These are phyloP conservation scores for Vesta saturnalis DNA, from an alignment of 2,888 invertebrate genomes.

Conservation along the genomic window DNA sequence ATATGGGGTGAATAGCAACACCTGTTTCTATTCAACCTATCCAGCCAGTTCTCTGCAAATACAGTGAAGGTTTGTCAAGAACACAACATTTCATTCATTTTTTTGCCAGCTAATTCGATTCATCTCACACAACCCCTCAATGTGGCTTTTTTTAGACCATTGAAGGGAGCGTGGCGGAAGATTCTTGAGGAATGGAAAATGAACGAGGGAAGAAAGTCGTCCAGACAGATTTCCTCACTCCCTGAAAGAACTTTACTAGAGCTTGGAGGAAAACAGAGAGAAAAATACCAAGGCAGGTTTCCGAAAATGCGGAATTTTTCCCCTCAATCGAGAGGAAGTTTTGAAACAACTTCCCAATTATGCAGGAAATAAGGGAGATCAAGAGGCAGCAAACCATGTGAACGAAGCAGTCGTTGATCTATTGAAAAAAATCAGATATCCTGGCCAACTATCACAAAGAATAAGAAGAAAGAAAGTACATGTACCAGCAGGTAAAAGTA, in stretches of 20 bases:
- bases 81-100: no score
- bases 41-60: no score
- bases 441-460: slow-evolving; percentile 1
- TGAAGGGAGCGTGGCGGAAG: slow-evolving; percentile 47
- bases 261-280: slow-evolving; percentile 8
- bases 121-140: slow-evolving; percentile 44
- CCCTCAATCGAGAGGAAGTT: slow-evolving; percentile 20
- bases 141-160: slow-evolving; percentile 47
- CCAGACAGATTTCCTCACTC: slow-evolving; percentile 14
- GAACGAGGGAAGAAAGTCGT: slow-evolving; percentile 11
- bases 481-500: not conserved
- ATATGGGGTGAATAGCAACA: not conserved
- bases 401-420: not conserved
- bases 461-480: slow-evolving; percentile 1
- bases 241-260: not conserved
- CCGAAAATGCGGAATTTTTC: slow-evolving; percentile 28
- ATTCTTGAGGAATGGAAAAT: slow-evolving; percentile 34
- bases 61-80: no score
- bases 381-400: not conserved
- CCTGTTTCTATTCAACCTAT: slow-evolving; percentile 11
- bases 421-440: not conserved
- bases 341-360: slow-evolving; percentile 9
- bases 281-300: slow-evolving; percentile 32
- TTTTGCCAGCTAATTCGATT: slow-evolving; percentile 49
- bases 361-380: not conserved